Percentiles rank a stretch among this genome's conserved stretches.
These are phyloP conservation scores for Drosophila prostipennis DNA, from an alignment of 2,888 invertebrate genomes.

Conservation along the genomic window DNA sequence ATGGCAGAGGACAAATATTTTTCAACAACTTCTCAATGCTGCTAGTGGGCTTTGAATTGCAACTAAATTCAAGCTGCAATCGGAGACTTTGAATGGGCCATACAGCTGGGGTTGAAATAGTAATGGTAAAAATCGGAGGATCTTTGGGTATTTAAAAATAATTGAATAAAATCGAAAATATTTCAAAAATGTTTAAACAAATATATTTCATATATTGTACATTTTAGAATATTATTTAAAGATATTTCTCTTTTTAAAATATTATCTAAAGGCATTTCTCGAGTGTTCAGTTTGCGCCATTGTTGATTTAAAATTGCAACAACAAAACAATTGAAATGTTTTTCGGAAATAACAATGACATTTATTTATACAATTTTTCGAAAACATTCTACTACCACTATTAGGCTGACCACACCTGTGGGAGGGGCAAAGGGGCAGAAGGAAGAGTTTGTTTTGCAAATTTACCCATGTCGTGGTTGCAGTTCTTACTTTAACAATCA, in stretches of 20 bases:
- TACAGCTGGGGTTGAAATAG: background rate
- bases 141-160: background rate
- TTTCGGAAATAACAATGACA: background rate
- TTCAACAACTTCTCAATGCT: conserved; percentile 49
- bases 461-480: conserved; percentile 27
- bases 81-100: background rate
- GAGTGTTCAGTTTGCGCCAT: no score
- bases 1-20: conserved; percentile 48
- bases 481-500: conserved; percentile 46
- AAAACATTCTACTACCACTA: conserved; percentile 5
- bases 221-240: no score
- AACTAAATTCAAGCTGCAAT: conserved; percentile 37
- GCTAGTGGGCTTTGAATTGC: conserved; percentile 27
- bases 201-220: no score
- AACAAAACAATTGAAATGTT: background rate
- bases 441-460: conserved; percentile 8
- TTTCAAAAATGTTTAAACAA: no score
- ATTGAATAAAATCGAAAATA: background rate
- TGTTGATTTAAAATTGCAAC: background rate
- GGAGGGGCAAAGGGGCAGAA: background rate
- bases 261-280: no score
- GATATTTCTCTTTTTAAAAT: no score
- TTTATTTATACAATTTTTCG: conserved; percentile 1
- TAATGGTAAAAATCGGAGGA: background rate
- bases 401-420: conserved; percentile 5